Conservation (phyloP, 1,140 invertebrate species). For the Musca vetustissima region DNA sequence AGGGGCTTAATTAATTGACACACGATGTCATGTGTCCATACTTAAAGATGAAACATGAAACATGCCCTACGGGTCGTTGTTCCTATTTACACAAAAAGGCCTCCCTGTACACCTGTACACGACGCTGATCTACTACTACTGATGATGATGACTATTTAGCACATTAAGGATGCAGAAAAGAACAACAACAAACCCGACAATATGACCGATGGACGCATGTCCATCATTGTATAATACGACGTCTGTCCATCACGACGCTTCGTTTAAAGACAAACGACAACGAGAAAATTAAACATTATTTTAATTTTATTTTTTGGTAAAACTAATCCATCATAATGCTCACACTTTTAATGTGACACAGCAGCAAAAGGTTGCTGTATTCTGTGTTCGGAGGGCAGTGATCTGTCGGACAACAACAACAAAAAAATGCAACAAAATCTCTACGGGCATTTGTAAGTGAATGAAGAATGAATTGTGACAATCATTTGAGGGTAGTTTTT, state of each 20-base stretch:
- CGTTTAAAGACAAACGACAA: no score
- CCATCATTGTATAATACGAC: not conserved
- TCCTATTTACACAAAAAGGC: no score
- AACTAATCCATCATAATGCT: conserved; percentile 30
- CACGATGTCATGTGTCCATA: no score
- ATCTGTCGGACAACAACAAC: no score
- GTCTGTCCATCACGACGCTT: not conserved
- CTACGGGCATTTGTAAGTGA: not conserved
- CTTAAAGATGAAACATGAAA: no score
- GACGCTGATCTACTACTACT: no score
- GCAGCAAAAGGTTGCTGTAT: not conserved
- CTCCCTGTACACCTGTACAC: no score
- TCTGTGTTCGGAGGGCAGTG: no score
- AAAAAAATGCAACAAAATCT: not conserved
- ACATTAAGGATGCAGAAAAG: not conserved
- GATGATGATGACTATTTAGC: no score
- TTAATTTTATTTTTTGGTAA: conserved; percentile 29
- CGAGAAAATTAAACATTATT: conserved; percentile 16
- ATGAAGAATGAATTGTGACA: not conserved
- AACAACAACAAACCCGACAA: not conserved
- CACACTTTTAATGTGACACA: conserved; percentile 27
- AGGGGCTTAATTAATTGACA: no score
- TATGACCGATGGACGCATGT: not conserved
- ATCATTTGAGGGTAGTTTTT: not conserved
- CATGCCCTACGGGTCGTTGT: no score